Percentiles rank a stretch among this genome's conserved stretches.
phyloP scores from a whole-genome alignment of 2,797 vertebrate genomes.

The Numenius phaeopus region DNA sequence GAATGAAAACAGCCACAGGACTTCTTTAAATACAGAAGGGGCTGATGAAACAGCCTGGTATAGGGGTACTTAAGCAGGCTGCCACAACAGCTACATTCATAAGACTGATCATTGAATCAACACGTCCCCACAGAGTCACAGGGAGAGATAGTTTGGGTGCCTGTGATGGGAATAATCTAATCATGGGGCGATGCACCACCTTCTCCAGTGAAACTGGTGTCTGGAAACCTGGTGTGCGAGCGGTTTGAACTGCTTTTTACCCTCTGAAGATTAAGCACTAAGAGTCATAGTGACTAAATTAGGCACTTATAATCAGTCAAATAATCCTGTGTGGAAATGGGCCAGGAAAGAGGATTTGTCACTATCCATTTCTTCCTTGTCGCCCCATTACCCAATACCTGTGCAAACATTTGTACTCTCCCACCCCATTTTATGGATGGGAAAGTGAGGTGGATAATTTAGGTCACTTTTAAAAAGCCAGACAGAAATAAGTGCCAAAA shows the following conservation, averaged over 20 bases:
- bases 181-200: neutral
- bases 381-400: neutral
- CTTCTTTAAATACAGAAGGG: neutral
- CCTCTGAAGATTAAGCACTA: constrained; percentile 20
- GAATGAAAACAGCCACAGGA: neutral
- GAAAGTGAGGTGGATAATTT: neutral
- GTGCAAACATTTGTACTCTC: neutral
- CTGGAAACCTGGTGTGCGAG: neutral
- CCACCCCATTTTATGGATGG: neutral
- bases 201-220: neutral
- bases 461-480: constrained; percentile 12
- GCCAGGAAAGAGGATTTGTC: constrained; percentile 65
- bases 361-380: neutral
- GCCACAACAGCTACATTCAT: neutral
- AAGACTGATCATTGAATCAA: neutral
- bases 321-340: constrained; percentile 46
- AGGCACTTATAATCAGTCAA: neutral
- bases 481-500: constrained; percentile 51
- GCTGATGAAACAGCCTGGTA: neutral
- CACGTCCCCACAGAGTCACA: neutral
- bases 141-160: neutral
- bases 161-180: neutral
- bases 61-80: neutral
- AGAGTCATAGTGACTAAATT: constrained; percentile 16
- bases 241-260: constrained; percentile 6